Evolutionary conservation across 2,888 invertebrate genomes (phyloP).

Genomic region (Palloptera scutellata): DNA sequence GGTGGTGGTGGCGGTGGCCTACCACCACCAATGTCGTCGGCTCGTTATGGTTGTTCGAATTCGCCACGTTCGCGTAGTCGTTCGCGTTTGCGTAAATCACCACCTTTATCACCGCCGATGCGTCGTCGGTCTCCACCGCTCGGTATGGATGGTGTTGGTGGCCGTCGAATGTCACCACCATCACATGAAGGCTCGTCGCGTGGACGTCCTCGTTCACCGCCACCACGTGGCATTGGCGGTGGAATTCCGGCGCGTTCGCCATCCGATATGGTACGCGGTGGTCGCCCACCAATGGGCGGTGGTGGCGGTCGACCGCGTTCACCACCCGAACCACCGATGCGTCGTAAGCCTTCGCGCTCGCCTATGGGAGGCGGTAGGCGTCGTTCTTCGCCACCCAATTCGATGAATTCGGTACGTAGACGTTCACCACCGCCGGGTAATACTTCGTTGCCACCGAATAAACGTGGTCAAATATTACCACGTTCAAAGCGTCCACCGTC

Average conservation of each 20-base stretch:
- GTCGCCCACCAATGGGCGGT: conserved; percentile 47
- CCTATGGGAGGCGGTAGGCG: conserved; percentile 48
- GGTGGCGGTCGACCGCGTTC: conserved; percentile 56
- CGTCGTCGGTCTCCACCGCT: conserved; percentile 62
- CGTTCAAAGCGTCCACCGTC: conserved; percentile 64
- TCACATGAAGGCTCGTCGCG: conserved; percentile 48
- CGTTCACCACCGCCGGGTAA: conserved; percentile 56
- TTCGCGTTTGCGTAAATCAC: conserved; percentile 61
- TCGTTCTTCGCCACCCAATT: conserved; percentile 43
- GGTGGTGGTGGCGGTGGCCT: conserved; percentile 43
- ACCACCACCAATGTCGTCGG: conserved; percentile 46
- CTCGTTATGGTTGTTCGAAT: conserved; percentile 54
- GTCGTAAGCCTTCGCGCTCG: conserved; percentile 60
- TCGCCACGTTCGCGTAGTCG: conserved; percentile 61
- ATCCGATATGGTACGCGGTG: conserved; percentile 51
- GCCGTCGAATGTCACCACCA: conserved; percentile 63
- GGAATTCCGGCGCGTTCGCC: conserved; percentile 58
- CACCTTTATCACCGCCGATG: conserved; percentile 59
- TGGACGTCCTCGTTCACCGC: conserved; percentile 59
- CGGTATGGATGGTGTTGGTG: conserved; percentile 54
- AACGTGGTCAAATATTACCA: conserved; percentile 60
- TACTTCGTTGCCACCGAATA: conserved; percentile 47
- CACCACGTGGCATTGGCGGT: conserved; percentile 46
- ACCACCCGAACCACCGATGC: conserved; percentile 59
- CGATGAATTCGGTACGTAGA: conserved; percentile 49